Evolutionary conservation across 2,797 vertebrate species (phyloP).

Genomic region (Cirrhinus molitorella): DNA sequence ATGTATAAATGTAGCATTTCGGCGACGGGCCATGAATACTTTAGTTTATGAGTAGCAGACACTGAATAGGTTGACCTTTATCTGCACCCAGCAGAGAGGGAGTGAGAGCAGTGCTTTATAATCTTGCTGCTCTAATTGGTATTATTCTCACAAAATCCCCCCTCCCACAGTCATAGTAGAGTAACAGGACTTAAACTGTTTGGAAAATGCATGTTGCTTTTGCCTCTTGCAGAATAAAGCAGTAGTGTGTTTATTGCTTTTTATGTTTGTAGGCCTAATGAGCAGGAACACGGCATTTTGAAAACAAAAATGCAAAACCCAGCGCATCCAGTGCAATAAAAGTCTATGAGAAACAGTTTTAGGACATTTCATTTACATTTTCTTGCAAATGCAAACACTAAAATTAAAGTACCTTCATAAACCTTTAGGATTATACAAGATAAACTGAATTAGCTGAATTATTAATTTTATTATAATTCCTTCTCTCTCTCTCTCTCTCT

Average conservation of each 20-base stretch:
- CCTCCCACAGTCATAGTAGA: neutral
- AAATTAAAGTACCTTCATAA: neutral
- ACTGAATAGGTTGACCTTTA: constrained; percentile 31
- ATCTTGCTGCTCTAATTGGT: neutral
- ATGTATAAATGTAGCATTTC: constrained; percentile 39
- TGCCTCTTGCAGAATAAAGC: neutral
- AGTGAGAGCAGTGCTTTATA: neutral
- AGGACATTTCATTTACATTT: neutral
- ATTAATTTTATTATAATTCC: too few relatives aligned
- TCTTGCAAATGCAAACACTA: neutral
- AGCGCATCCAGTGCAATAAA: neutral
- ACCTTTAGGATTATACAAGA: too few relatives aligned
- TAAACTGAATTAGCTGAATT: too few relatives aligned
- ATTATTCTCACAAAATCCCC: constrained; percentile 28
- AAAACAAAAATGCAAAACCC: neutral
- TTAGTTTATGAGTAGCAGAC: constrained; percentile 20
- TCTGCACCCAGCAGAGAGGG: neutral
- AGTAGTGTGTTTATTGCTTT: neutral
- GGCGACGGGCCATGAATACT: constrained; percentile 20
- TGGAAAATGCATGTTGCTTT: neutral
- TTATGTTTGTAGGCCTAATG: constrained; percentile 1
- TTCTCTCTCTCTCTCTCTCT: too few relatives aligned
- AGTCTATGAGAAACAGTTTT: neutral
- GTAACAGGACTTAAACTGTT: neutral
- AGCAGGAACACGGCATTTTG: neutral